A percentile compares a stretch with the other conserved stretches of the same genome.
These are phyloP conservation scores for Actinia equina DNA, from an alignment of 64 coral and sea anemone genomes.

Conservation along the genomic window DNA sequence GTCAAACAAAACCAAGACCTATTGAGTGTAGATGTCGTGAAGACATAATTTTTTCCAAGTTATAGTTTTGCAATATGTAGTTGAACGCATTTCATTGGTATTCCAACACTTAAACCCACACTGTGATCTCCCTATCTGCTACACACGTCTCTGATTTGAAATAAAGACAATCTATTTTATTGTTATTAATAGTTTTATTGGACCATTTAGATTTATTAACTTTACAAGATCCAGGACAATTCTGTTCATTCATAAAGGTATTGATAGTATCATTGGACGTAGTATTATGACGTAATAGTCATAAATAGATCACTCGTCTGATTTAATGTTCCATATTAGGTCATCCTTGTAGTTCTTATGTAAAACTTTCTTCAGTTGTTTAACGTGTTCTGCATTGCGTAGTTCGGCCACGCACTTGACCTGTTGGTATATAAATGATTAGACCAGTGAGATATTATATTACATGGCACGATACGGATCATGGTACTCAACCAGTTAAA, in stretches of 20 bases:
- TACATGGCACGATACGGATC: not conserved
- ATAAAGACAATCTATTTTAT: not conserved
- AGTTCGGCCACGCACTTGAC: constrained; percentile 21
- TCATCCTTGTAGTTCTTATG: constrained; percentile 16
- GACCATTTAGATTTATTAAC: not conserved
- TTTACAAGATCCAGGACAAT: not conserved
- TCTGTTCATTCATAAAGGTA: not conserved
- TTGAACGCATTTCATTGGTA: too few relatives aligned
- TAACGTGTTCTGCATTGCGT: constrained; percentile 13
- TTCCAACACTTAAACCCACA: too few relatives aligned
- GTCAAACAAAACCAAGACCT: too few relatives aligned
- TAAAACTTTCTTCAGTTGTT: constrained; percentile 14
- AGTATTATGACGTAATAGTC: not conserved
- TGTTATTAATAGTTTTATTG: not conserved
- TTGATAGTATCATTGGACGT: not conserved
- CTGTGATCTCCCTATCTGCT: too few relatives aligned
- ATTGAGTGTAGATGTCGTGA: too few relatives aligned
- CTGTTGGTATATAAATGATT: not conserved
- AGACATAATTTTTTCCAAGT: too few relatives aligned
- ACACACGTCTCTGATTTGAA: not conserved
- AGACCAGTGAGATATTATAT: not conserved
- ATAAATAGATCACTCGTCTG: constrained; percentile 13
- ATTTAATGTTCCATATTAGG: not conserved
- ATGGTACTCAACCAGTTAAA: not conserved
- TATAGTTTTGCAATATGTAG: too few relatives aligned